Conservation (phyloP, 2,113 vertebrate genomes). For the Rana temporaria region DNA sequence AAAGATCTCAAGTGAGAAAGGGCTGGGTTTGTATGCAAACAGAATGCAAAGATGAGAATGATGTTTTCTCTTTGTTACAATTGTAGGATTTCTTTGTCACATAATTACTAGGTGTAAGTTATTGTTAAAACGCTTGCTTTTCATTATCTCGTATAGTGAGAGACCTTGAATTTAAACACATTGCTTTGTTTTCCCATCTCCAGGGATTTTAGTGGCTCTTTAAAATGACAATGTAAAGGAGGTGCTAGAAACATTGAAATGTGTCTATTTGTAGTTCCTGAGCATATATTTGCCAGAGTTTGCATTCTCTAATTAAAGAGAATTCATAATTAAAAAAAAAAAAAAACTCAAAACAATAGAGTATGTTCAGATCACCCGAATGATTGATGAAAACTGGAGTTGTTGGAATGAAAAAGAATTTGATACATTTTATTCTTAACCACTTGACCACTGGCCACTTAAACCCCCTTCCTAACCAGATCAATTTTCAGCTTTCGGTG, state of each 20-base stretch:
- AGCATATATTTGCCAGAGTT: background rate
- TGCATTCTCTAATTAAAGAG: too few species aligned
- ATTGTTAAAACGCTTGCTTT: conserved; percentile 26
- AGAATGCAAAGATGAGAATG: background rate
- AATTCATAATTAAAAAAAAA: too few species aligned
- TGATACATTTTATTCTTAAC: too few species aligned
- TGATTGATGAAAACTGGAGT: too few species aligned
- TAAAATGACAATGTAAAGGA: background rate
- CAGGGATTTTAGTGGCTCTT: background rate
- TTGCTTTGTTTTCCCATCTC: background rate
- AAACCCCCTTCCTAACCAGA: too few species aligned
- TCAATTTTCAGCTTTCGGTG: too few species aligned
- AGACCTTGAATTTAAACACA: conserved; percentile 18
- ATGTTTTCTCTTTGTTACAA: conserved; percentile 11
- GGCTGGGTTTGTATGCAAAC: conserved; percentile 13
- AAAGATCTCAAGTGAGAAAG: conserved; percentile 9
- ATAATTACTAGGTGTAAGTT: conserved; percentile 29
- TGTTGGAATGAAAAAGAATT: too few species aligned
- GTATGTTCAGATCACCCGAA: too few species aligned
- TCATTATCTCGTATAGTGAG: background rate
- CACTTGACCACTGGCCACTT: too few species aligned
- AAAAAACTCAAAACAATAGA: too few species aligned
- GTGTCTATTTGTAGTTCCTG: background rate
- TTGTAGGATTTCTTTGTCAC: background rate
- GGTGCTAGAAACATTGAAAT: background rate